phyloP scores from a whole-genome alignment of 2,113 vertebrate genomes.

The Cavia aperea region DNA sequence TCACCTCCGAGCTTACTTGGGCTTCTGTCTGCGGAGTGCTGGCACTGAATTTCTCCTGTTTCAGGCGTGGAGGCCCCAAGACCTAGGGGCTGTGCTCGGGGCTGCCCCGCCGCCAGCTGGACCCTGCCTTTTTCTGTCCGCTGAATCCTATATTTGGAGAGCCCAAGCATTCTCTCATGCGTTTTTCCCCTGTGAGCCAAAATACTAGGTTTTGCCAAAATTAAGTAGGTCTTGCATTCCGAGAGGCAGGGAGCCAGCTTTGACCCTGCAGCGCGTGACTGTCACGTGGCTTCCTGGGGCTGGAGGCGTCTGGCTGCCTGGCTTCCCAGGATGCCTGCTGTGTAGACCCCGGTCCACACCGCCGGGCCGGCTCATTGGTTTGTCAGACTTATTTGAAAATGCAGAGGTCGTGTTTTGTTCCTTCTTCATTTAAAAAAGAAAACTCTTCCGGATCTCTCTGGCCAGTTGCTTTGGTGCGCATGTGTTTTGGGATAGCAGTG shows the following conservation, averaged over 20 bases:
- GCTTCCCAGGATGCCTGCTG: constrained; percentile 22
- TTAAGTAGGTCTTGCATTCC: constrained; percentile 62
- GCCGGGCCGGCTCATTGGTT: neutral
- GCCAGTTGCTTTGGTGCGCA: neutral
- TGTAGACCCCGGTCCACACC: neutral
- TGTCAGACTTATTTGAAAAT: constrained; percentile 3
- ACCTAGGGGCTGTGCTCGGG: neutral
- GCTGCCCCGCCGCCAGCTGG: neutral
- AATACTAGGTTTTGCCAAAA: constrained; percentile 58
- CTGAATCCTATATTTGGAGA: neutral
- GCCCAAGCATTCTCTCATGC: neutral
- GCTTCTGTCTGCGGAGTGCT: neutral
- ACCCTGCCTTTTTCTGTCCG: neutral
- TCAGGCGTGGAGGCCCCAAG: neutral
- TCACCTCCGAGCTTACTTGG: neutral
- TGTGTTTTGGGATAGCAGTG: neutral
- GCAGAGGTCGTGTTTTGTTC: neutral
- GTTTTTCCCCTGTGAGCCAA: constrained; percentile 38
- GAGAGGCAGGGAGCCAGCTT: constrained; percentile 37
- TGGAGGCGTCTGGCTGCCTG: neutral
- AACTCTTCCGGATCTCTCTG: neutral
- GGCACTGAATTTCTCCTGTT: neutral
- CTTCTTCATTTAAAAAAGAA: neutral
- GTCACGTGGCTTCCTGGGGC: constrained; percentile 44
- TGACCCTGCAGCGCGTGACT: constrained; percentile 50